Evolutionary conservation across 2,888 invertebrate species (phyloP).

Genomic region (Volucella inanis): DNA sequence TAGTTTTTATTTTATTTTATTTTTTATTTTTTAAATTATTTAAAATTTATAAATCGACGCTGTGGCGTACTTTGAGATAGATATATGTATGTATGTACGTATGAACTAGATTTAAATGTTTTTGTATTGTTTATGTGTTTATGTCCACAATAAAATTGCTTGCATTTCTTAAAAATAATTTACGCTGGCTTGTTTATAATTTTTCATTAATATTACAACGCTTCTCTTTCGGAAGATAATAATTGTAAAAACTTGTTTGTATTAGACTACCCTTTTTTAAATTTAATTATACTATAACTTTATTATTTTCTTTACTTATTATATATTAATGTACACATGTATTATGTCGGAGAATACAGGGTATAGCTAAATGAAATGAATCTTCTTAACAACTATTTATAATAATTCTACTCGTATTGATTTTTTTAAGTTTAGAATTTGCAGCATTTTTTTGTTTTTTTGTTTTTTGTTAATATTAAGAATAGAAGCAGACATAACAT

Average conservation of each 20-base stretch:
- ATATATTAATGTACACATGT: too few species aligned
- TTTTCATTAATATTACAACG: background rate
- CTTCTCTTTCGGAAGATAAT: too few species aligned
- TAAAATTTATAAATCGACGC: conserved; percentile 11
- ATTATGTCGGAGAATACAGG: too few species aligned
- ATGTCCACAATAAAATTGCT: too few species aligned
- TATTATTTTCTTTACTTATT: too few species aligned
- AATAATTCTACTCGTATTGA: conserved; percentile 7
- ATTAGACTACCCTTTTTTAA: too few species aligned
- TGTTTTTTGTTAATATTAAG: conserved; percentile 8
- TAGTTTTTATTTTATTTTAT: background rate
- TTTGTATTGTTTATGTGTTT: conserved; percentile 6
- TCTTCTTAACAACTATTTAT: conserved; percentile 18
- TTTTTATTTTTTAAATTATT: background rate
- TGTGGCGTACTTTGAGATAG: conserved; percentile 11
- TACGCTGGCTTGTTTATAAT: background rate
- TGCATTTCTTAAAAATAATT: background rate
- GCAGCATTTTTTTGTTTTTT: background rate
- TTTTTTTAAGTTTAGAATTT: conserved; percentile 33
- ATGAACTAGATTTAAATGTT: background rate
- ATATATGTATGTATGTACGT: background rate
- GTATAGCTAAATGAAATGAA: too few species aligned
- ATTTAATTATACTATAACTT: too few species aligned
- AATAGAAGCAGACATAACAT: conserved; percentile 10
- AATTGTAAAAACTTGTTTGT: too few species aligned